phyloP scores from a whole-genome alignment of 1,140 invertebrate species.

The Temnothorax curvispinosus region DNA sequence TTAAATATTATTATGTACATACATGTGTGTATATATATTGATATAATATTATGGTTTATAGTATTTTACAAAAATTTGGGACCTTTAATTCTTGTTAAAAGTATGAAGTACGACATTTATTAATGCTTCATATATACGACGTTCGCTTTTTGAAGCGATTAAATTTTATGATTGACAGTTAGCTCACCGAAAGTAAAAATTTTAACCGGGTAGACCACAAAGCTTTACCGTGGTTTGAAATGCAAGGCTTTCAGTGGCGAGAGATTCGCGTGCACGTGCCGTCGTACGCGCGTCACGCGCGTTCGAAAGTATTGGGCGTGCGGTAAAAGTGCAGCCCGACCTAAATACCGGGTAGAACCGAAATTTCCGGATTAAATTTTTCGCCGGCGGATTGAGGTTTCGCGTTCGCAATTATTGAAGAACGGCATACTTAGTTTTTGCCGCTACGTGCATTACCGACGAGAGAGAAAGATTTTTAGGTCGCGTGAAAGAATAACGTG shows the following conservation, averaged over 20 bases:
- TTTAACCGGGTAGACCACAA: slow-evolving; percentile 27
- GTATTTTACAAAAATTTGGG: neutral
- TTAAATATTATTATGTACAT: neutral
- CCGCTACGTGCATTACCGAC: slow-evolving; percentile 26
- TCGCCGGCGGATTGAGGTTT: slow-evolving; percentile 34
- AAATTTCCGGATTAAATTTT: slow-evolving; percentile 58
- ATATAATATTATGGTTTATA: too few species aligned
- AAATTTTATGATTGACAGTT: slow-evolving; percentile 39
- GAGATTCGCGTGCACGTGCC: slow-evolving; percentile 22
- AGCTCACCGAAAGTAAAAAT: slow-evolving; percentile 21
- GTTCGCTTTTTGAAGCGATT: slow-evolving; percentile 13
- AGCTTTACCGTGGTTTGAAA: slow-evolving; percentile 36
- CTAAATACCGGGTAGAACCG: slow-evolving; percentile 47
- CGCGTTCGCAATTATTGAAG: slow-evolving; percentile 53
- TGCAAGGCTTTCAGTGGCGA: slow-evolving; percentile 34
- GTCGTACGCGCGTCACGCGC: slow-evolving; percentile 19
- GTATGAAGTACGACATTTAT: neutral
- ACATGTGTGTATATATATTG: neutral
- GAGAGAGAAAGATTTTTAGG: slow-evolving; percentile 20
- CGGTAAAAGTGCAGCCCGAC: slow-evolving; percentile 48
- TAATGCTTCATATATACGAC: neutral
- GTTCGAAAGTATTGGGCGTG: slow-evolving; percentile 42
- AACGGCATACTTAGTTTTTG: slow-evolving; percentile 50
- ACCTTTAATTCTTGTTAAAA: neutral
- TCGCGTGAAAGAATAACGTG: slow-evolving; percentile 30